Percentiles rank a stretch among this genome's conserved stretches.
Conservation (phyloP, 2,888 invertebrate genomes). For the Chaetogeoica ovagalla region DNA sequence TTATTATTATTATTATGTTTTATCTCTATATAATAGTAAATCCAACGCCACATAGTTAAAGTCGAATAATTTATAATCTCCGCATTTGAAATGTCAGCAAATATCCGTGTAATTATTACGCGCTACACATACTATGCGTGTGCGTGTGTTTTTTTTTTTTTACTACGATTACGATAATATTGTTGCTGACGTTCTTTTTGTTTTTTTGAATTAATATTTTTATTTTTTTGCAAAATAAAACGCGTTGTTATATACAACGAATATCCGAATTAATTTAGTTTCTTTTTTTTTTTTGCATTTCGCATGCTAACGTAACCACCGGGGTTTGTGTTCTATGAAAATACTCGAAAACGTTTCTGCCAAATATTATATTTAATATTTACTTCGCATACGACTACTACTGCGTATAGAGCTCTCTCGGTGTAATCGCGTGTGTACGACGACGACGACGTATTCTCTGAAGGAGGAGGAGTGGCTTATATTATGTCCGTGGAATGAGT, state of each 20-base stretch:
- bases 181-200: background rate
- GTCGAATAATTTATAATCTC: constrained; percentile 7
- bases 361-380: constrained; percentile 28
- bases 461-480: constrained; percentile 14
- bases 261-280: too few species aligned
- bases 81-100: constrained; percentile 10
- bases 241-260: background rate
- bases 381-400: background rate
- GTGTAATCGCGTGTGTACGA: background rate
- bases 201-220: background rate
- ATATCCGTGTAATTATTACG: background rate
- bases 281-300: too few species aligned
- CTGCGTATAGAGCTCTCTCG: background rate
- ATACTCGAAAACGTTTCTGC: constrained; percentile 21
- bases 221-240: constrained; percentile 1
- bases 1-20: background rate
- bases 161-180: background rate
- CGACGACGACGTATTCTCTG: background rate
- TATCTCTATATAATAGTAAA: constrained; percentile 3
- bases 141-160: background rate
- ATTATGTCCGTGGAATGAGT: constrained; percentile 35
- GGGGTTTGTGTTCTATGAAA: background rate
- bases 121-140: background rate
- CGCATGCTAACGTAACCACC: background rate
- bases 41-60: background rate